Base-by-base conservation (phyloP, 2,797 vertebrate genomes). In the Xerus rutilus region DNA sequence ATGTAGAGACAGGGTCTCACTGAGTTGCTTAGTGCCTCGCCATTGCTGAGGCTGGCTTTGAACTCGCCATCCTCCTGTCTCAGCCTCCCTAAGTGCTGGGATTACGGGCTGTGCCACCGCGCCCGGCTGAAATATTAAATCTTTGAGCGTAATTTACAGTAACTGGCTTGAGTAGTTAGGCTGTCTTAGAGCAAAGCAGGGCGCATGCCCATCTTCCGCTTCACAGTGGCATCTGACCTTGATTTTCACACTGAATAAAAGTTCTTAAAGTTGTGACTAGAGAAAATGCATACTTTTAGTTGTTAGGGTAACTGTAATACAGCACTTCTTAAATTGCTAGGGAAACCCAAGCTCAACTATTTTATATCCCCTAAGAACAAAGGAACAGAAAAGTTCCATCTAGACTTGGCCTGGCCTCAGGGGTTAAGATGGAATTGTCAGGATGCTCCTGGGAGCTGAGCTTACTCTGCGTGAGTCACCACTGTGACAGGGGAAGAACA, bases 171-270 rank as follows among this genome's bases (percentile, higher is more conserved):
- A 81, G 64, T 86, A 82, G 47, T 21, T 78, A 57, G 35, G 47
- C 85, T 96, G 92, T 93, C 79, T 88, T 5, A 82, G 57, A 39
- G 35, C 65, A 76, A 52, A 85, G 25, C 12, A 72, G 62, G 7
- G 17, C 35, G 52, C 83, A 49, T 82, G 70, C 14, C 45, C 49
- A 15, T 28, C 14, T 57, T 83, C 32, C 28, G 20, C 69, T 89
- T 92, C 67, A 87, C 21, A 72, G 14, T 92, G 81, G 86, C 52
- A 72, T 20, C 15, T 78, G 45, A 72, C 86, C 30, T 91, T 82
- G 59, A 78, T 81, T 73, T 86, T 95, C 87, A 96, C 35, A 43
- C 76, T 88, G 81, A 70, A 76, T 7, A 70, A 54, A 43, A 25
- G 65, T 93, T 81, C 52, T 81, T 92, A 57, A 4, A 28, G 17